Percentiles rank a stretch among this genome's conserved stretches.
Conservation (phyloP, 2,888 invertebrate species). For the Scaptomyza reducta region DNA sequence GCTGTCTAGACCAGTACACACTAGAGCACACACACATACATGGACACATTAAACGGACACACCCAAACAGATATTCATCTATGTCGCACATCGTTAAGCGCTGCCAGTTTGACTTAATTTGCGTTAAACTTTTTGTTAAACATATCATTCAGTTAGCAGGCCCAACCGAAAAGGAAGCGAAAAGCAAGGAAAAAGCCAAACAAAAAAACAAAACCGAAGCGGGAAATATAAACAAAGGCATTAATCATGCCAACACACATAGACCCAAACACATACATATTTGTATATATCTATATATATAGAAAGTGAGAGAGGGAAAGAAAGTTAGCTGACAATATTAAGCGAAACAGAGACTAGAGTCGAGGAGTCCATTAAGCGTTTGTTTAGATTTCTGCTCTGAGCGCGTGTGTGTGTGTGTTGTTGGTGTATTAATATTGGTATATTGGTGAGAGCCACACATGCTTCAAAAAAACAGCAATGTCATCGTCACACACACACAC, state of each 20-base stretch:
- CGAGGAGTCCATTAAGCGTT: slow-evolving; percentile 64
- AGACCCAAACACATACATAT: neutral
- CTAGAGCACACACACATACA: slow-evolving; percentile 14
- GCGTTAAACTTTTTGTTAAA: slow-evolving; percentile 79
- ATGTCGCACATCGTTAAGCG: slow-evolving; percentile 80
- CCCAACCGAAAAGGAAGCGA: slow-evolving; percentile 30
- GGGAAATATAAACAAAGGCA: slow-evolving; percentile 76
- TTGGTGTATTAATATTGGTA: slow-evolving; percentile 2
- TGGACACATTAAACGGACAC: slow-evolving; percentile 14
- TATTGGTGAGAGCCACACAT: slow-evolving; percentile 22
- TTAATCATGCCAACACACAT: slow-evolving; percentile 72
- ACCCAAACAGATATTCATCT: slow-evolving; percentile 62
- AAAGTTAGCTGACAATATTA: slow-evolving; percentile 11
- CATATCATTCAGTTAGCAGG: slow-evolving; percentile 60
- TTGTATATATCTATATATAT: neutral
- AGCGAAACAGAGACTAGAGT: slow-evolving; percentile 22
- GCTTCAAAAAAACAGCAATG: slow-evolving; percentile 54
- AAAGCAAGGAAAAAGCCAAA: slow-evolving; percentile 2
- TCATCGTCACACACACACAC: slow-evolving; percentile 31
- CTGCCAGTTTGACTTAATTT: slow-evolving; percentile 80
- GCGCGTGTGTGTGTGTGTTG: neutral
- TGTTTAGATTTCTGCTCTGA: slow-evolving; percentile 41
- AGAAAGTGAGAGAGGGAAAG: neutral
- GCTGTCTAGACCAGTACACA: slow-evolving; percentile 34
- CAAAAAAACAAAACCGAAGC: slow-evolving; percentile 37